phyloP scores from a whole-genome alignment of 37 sponge, comb jelly and placozoan species.

The Lycopodina hypogea region DNA sequence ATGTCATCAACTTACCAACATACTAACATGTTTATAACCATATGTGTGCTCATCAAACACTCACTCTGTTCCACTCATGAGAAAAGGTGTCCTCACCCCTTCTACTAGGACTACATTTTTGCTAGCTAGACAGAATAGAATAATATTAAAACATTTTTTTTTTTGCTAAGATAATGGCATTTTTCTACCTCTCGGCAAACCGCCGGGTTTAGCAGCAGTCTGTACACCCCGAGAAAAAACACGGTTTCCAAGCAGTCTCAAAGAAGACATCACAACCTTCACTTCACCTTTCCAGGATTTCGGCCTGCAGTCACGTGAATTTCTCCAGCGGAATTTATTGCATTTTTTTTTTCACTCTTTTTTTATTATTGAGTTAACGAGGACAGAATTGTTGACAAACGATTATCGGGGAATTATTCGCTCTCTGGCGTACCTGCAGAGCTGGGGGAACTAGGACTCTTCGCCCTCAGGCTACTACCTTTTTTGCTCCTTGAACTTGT shows the following conservation, averaged over 20 bases:
- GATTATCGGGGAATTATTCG: too few species aligned
- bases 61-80: conserved; percentile 79
- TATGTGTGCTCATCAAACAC: not conserved
- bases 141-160: not conserved
- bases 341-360: too few species aligned
- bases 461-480: too few species aligned
- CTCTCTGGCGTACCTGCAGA: too few species aligned
- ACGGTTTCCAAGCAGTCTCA: not conserved
- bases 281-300: too few species aligned
- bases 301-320: too few species aligned
- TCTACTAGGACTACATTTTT: conserved; percentile 91
- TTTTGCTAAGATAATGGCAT: not conserved
- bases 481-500: too few species aligned
- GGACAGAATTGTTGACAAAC: too few species aligned
- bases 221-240: not conserved
- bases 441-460: too few species aligned
- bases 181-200: not conserved
- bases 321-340: too few species aligned
- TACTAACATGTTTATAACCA: not conserved
- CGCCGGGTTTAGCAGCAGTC: not conserved
- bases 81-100: conserved; percentile 95
- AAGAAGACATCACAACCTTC: conserved; percentile 1
- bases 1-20: not conserved
- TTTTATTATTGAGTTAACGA: too few species aligned
- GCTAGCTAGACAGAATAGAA: not conserved